Conservation (phyloP, 64 coral and sea anemone species). For the Hydrozoanthus tunicans region DNA sequence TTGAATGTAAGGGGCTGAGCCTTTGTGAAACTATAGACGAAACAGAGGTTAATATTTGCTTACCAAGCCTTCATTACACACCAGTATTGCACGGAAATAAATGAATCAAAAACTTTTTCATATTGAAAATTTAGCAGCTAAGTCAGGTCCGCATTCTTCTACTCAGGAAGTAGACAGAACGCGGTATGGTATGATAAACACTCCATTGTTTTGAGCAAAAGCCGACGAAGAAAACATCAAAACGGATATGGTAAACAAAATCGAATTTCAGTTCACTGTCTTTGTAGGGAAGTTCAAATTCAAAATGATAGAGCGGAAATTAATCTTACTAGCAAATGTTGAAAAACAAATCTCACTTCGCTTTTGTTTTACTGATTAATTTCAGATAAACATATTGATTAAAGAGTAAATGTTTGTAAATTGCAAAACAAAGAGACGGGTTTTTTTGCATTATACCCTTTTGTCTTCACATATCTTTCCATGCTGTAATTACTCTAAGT, state of each 20-base stretch:
- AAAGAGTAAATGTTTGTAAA: constrained; percentile 47
- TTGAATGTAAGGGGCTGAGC: too few relatives aligned
- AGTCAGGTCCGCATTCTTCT: background rate
- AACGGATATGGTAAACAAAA: too few relatives aligned
- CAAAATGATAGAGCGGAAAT: background rate
- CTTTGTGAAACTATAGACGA: too few relatives aligned
- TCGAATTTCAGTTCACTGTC: too few relatives aligned
- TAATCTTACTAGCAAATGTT: background rate
- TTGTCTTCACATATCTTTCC: too few relatives aligned
- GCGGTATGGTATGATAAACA: background rate
- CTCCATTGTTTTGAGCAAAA: background rate
- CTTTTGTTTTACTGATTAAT: background rate
- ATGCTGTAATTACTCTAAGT: too few relatives aligned
- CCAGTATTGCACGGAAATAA: too few relatives aligned
- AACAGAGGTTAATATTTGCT: too few relatives aligned
- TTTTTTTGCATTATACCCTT: background rate
- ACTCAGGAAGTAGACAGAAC: background rate
- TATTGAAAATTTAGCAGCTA: too few relatives aligned
- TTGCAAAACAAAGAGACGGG: background rate
- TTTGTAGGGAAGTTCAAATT: background rate
- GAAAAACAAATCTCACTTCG: background rate
- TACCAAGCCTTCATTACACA: too few relatives aligned
- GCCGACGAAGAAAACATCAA: background rate
- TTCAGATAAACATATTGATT: constrained; percentile 11
- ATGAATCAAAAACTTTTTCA: too few relatives aligned